Evolutionary conservation across 2,797 vertebrate genomes (phyloP), one percentile per base, ranked within the genome.

Genomic region (Danio kyathit): DNA sequence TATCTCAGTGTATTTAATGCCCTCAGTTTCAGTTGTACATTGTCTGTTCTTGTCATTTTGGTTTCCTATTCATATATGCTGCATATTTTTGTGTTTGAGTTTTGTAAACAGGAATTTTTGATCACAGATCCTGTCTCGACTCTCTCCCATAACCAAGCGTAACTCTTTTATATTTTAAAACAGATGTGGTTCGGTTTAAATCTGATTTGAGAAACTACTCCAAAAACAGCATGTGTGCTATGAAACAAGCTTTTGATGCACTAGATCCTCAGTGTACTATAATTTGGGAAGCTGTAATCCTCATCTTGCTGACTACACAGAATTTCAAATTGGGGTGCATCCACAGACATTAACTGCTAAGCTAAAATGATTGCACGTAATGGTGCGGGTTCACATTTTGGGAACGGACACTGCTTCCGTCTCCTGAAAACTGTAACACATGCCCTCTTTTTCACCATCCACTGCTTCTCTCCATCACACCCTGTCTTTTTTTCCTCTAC

Each of bases 391-490:
- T 56, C 40, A 9, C 2, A 43, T 57, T 46, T 57, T 73, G 4
- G 51, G 19, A 76, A 56, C 13, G 52, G 6, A 57, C 19, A 64
- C 29, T 21, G 13, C 13, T 49, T 38, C 16, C 7, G 8, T 19
- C 64, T 67, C 51, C 19, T 67, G 41, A 77, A 76, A 70, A 29
- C 54, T 13, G 0, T 49, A 67, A 6, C 5, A 44, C 48, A 72
- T 44, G 48, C 16, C 14, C 57, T 61, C 59, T 73, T 64, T 63
- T 54, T 38, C 14, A 72, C 57, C 46, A 54, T 63, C 38, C 46
- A 12, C 49, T 65, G 69, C 51, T 56, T 56, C 16, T 74, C 60
- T 65, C 49, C 49, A 65, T 80, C 59, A 57, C 70, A 63, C 38
- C 8, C 38, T 60, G 46, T 46, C 59, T 79, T 60, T 64, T 64